Percentiles rank a stretch among this genome's conserved stretches.
phyloP scores from a whole-genome alignment of 2,888 invertebrate species.

The Megaustenia siamemsis region DNA sequence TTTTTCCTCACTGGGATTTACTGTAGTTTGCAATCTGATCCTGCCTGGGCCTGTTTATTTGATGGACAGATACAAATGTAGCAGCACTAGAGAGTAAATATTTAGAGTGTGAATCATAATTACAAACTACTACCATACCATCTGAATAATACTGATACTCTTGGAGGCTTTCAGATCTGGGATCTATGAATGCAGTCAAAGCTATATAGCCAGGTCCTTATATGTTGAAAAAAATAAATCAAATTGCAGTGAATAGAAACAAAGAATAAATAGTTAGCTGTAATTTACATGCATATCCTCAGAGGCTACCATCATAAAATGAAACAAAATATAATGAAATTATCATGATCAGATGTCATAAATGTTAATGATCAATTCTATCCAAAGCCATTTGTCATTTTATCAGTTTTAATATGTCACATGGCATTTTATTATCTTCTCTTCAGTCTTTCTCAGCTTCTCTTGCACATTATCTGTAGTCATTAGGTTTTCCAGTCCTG shows the following conservation, averaged over 20 bases:
- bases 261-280: background rate
- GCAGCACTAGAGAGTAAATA: background rate
- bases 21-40: background rate
- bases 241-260: background rate
- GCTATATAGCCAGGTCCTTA: constrained; percentile 41
- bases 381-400: too few relatives aligned
- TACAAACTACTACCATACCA: constrained; percentile 19
- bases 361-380: too few relatives aligned
- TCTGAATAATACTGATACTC: constrained; percentile 45
- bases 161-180: constrained; percentile 3
- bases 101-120: background rate
- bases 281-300: too few relatives aligned
- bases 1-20: constrained; percentile 24
- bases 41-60: constrained; percentile 43
- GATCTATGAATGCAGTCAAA: background rate
- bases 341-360: too few relatives aligned
- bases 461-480: too few relatives aligned
- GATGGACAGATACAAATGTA: constrained; percentile 3
- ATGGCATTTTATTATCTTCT: too few relatives aligned
- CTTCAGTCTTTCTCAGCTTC: too few relatives aligned
- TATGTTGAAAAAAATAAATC: background rate
- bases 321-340: too few relatives aligned
- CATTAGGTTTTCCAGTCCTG: too few relatives aligned
- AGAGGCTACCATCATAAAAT: too few relatives aligned
- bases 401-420: too few relatives aligned